These are phyloP conservation scores for Caenorhabditis inopinata DNA, from an alignment of 1,140 invertebrate species.

Conservation along the genomic window DNA sequence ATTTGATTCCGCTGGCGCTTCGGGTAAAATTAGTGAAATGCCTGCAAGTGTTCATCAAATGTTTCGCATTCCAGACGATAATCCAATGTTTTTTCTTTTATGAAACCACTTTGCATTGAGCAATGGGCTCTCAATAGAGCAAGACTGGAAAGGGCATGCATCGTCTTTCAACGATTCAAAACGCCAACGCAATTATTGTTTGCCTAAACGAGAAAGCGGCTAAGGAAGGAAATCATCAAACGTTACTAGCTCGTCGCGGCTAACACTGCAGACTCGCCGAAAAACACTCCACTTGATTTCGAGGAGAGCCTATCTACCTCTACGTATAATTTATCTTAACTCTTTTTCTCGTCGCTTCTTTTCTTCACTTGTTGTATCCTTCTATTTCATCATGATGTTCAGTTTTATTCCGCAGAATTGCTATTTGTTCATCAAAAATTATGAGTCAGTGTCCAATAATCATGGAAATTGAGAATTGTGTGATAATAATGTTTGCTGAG, in stretches of 20 bases:
- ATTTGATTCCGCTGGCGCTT: no score
- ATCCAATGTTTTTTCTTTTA: no score
- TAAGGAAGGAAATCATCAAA: slow-evolving; percentile 67
- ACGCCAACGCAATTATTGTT: slow-evolving; percentile 72
- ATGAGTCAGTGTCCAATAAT: background rate
- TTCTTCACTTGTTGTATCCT: background rate
- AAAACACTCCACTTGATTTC: background rate
- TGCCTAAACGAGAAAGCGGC: slow-evolving; percentile 47
- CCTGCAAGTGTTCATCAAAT: no score
- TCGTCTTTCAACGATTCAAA: slow-evolving; percentile 76
- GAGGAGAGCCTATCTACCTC: no score
- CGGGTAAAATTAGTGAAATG: no score
- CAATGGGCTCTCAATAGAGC: slow-evolving; percentile 53
- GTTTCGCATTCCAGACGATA: no score
- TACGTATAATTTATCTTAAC: no score
- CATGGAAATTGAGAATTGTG: background rate
- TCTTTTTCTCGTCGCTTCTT: no score
- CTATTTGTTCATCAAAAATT: background rate
- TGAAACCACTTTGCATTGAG: no score
- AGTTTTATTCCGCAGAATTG: no score
- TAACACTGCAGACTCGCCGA: slow-evolving; percentile 70
- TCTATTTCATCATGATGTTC: background rate
- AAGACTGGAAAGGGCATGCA: slow-evolving; percentile 71
- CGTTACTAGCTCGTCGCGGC: slow-evolving; percentile 67
- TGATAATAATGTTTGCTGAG: background rate